Evolutionary conservation across 1,140 invertebrate species (phyloP), one percentile per base, ranked within the genome.

Genomic region (Habropoda laboriosa): DNA sequence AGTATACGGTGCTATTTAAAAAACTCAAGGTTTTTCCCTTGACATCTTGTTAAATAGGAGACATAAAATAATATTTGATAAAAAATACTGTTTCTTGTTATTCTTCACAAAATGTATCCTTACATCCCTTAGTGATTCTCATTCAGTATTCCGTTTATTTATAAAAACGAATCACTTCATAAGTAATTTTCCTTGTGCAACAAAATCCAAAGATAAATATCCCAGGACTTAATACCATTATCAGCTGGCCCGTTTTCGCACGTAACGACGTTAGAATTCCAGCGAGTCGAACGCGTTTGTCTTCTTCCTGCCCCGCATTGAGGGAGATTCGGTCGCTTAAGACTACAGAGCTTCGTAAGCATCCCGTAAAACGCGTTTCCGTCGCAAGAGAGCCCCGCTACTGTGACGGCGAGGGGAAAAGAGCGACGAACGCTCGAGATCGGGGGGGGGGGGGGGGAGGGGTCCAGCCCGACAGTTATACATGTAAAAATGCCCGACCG

Each of bases 201-300:
- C 66, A 49, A 71, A 76, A 77, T 61, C 60, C 35, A 4, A 24
- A 13, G 21, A 35, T 35, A 21, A 18, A 21, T 61, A 61, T 61
- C 38, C n/a, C 18, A 18, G 10, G 16, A 35, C 13, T 16, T 16
- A 24, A 67, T 6, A n/a, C 6, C n/a, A 51, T 67, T 4, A 30
- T 51, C 32, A 40, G 24, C 47, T 51, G 61, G 51, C 58, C 32
- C n/a, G 32, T 67, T 57, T 70, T 53, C 55, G 47, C n/a, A n/a
- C 71, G 82, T 67, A 78, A 81, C 72, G 81, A 72, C 64, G 73
- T 83, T 83, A 78, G 73, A 78, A 68, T 82, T 81, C 73, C 80
- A 55, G 66, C 38, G 67, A 40, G 49, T 45, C 45, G 24, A 40
- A 32, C 30, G 47, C 40, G 68, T 73, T 82, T 72, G 73, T 80